A percentile compares a stretch with the other conserved stretches of the same genome.
Evolutionary conservation across 2,888 invertebrate species (phyloP).

Genomic region (Cheilosia vernalis): DNA sequence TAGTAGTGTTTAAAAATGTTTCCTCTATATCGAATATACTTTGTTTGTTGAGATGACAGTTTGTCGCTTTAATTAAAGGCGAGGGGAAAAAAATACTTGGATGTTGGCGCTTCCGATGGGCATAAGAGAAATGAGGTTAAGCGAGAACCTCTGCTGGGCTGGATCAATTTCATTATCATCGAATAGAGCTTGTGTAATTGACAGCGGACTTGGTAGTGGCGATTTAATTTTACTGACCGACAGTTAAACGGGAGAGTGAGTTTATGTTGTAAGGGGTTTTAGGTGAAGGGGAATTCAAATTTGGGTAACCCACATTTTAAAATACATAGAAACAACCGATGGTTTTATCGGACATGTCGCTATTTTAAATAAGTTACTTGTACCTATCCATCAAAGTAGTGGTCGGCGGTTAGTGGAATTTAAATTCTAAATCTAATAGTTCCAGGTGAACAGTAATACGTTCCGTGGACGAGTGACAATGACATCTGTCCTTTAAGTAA

Average conservation of each 20-base stretch:
- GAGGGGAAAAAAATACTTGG: conserved; percentile 6
- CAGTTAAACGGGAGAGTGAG: conserved; percentile 41
- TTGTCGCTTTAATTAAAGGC: conserved; percentile 69
- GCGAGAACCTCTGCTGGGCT: conserved; percentile 10
- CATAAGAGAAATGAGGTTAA: conserved; percentile 4
- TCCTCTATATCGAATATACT: conserved; percentile 1
- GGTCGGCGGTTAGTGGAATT: too few species aligned
- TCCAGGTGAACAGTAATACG: too few species aligned
- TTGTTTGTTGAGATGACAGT: conserved; percentile 57
- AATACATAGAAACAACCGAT: neutral
- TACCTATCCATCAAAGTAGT: neutral
- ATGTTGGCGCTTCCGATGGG: conserved; percentile 39
- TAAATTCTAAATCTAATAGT: too few species aligned
- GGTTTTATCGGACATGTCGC: neutral
- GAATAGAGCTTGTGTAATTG: conserved; percentile 62
- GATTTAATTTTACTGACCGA: conserved; percentile 57
- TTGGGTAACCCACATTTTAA: neutral
- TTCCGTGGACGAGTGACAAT: too few species aligned
- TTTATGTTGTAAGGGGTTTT: conserved; percentile 7
- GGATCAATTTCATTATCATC: conserved; percentile 69
- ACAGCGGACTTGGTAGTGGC: conserved; percentile 48
- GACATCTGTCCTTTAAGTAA: too few species aligned
- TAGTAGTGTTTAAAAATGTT: conserved; percentile 38
- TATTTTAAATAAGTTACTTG: neutral
- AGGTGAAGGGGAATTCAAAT: conserved; percentile 22